Conservation (phyloP, 30 jellyfish, hydroid and myxozoan genomes). For the Chrysaora quinquecirrha region DNA sequence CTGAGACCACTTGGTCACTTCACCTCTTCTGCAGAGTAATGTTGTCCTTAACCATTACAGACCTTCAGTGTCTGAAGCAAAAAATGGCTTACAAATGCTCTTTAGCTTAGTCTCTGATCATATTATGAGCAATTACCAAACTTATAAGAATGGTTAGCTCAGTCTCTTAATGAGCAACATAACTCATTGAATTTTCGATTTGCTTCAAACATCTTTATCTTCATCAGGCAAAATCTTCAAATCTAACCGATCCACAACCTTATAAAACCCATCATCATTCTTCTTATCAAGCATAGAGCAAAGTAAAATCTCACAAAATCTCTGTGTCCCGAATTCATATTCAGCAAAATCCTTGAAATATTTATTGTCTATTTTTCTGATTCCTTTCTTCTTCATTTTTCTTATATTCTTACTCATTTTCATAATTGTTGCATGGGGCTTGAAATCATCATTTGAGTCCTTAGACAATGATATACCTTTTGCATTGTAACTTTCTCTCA, state of each 20-base stretch:
- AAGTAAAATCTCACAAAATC: conserved; percentile 39
- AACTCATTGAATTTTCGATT: too few relatives aligned
- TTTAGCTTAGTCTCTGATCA: too few relatives aligned
- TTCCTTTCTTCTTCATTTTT: conserved; percentile 66
- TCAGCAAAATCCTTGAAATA: conserved; percentile 5
- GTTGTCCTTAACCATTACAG: too few relatives aligned
- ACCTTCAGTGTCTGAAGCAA: too few relatives aligned
- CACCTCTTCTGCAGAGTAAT: too few relatives aligned
- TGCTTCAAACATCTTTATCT: too few relatives aligned
- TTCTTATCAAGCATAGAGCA: conserved; percentile 76
- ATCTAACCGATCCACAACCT: conserved; percentile 45
- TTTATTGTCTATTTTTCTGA: conserved; percentile 37
- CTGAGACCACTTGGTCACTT: too few relatives aligned
- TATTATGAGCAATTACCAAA: too few relatives aligned
- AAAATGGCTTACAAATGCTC: too few relatives aligned
- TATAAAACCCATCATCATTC: conserved; percentile 59
- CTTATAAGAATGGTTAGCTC: too few relatives aligned
- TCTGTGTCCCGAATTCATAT: conserved; percentile 51
- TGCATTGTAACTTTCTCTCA: background rate
- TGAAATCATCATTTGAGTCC: conserved; percentile 28
- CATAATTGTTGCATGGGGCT: conserved; percentile 77
- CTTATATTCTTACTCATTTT: conserved; percentile 54
- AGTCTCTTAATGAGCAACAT: too few relatives aligned
- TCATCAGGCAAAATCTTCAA: too few relatives aligned
- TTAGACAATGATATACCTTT: conserved; percentile 10